Evolutionary conservation across 2,113 vertebrate genomes (phyloP), one percentile per base, ranked within the genome.

Genomic region (Prunella fulvescens): DNA sequence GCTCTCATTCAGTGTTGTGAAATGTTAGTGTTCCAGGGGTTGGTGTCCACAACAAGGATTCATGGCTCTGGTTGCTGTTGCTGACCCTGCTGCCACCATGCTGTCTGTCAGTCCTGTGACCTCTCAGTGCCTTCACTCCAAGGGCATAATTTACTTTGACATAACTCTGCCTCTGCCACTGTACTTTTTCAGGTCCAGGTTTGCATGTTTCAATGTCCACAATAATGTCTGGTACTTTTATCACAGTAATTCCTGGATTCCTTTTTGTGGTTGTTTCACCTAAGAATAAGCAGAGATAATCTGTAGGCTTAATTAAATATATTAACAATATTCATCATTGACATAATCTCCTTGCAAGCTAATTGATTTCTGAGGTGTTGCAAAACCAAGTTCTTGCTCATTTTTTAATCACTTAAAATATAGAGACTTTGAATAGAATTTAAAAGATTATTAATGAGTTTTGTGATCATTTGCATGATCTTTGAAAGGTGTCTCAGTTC

Each of bases 391-490:
- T 62, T 83, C 45, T 66, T 47, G 25, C 44, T 85, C 31, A 6
- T 81, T 83, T 79, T 93, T 81, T 37, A 74, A 90, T 90, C 37
- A 69, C 45, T 94, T 94, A 65, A 90, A 94, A 66, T 77, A 23
- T 5, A 72, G 40, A 80, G 72, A 80, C n/a, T 84, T 86, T 85
- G 57, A 82, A 33, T 64, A 91, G 81, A 56, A 44, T 82, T 77
- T 29, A 88, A 82, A 72, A 72, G n/a, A 22, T 79, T 67, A 79
- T 81, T 93, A 93, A 85, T 92, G 88, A 85, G 51, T 83, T 91
- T 82, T 0, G 0, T n/a, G 71, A 47, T 85, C 3, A 13, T 86
- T 90, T 94, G 58, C 81, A 35, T 77, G 73, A 86, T 70, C 45
- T 23, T n/a, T 77, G 79, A 65, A 90, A 93, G 70, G 45, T 91